Evolutionary conservation across 2,797 vertebrate species (phyloP), one percentile per base, ranked within the genome.

Genomic region (Parotocinclus haroldoi): DNA sequence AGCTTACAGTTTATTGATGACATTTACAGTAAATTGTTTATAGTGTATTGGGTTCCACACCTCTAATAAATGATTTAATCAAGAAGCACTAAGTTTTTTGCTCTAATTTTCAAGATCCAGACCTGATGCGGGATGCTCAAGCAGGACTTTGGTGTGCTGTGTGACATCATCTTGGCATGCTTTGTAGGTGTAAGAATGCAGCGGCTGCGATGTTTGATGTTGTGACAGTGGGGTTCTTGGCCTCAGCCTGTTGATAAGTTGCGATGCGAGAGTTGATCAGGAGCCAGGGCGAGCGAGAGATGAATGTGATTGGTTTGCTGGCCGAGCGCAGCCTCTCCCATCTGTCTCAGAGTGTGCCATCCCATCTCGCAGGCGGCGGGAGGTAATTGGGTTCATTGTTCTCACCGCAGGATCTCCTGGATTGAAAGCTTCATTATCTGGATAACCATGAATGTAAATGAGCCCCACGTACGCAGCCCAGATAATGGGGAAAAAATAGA

Each of bases 381-480:
- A 90, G 90, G 90, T 91, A 91, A 91, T 91, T 91, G 90, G 90
- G 89, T 92, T 91, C 91, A 92, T 91, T 92, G 91, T 92, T 91
- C 89, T 90, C 91, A 82, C 91, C 78, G 83, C 89, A 89, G 91
- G 91, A 90, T 91, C 86, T 82, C 83, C 86, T 80, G 84, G 89
- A 91, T 90, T 90, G 90, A 91, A 89, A 91, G 89, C 89, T 92
- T 91, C 89, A 92, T 91, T 92, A 92, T 92, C 90, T 89, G 90
- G 88, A 91, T 91, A 91, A 90, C 87, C 89, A 90, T 91, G 90
- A 91, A 91, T 91, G 90, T 91, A 90, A 90, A 91, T 91, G 88
- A 90, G 88, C 78, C 87, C 82, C 88, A 86, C 79, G 80, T 86
- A 89, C 87, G 83, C 87, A 86, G 86, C 75, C 54, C 18, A 80